Evolutionary conservation across 2,113 vertebrate species (phyloP).

Genomic region (Podilymbus podiceps): DNA sequence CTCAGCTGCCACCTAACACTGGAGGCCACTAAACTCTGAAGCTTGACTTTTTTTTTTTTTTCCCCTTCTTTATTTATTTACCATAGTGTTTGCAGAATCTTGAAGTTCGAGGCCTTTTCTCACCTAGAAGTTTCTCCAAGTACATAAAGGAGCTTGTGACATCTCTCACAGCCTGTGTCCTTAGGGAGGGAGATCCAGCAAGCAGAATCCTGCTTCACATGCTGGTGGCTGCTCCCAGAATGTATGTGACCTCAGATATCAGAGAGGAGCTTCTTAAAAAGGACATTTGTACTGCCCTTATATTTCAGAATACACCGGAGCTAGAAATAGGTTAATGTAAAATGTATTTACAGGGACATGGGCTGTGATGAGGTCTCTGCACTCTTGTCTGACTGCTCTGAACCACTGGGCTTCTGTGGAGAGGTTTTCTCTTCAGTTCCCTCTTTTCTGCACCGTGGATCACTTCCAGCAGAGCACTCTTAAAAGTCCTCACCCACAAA

Average conservation of each 20-base stretch:
- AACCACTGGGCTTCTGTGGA: not conserved
- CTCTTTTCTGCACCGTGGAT: not conserved
- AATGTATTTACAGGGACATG: not conserved
- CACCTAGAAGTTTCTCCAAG: not conserved
- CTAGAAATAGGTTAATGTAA: not conserved
- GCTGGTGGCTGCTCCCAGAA: not conserved
- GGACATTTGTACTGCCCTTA: not conserved
- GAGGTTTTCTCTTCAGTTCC: not conserved
- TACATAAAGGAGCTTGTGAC: not conserved
- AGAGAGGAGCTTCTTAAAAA: not conserved
- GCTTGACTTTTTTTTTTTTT: not conserved
- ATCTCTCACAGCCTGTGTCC: not conserved
- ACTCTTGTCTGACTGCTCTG: not conserved
- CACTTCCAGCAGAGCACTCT: not conserved
- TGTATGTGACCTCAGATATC: not conserved
- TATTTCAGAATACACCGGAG: not conserved
- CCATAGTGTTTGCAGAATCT: not conserved
- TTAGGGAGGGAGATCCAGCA: not conserved
- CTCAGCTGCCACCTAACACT: not conserved
- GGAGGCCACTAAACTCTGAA: not conserved
- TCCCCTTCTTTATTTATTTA: not conserved
- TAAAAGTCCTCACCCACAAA: not conserved
- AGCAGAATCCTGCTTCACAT: not conserved
- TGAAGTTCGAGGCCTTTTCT: not conserved
- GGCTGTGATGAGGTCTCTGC: not conserved